These are phyloP conservation scores for Chelonus insularis DNA, from an alignment of 1,140 invertebrate species.

Conservation along the genomic window DNA sequence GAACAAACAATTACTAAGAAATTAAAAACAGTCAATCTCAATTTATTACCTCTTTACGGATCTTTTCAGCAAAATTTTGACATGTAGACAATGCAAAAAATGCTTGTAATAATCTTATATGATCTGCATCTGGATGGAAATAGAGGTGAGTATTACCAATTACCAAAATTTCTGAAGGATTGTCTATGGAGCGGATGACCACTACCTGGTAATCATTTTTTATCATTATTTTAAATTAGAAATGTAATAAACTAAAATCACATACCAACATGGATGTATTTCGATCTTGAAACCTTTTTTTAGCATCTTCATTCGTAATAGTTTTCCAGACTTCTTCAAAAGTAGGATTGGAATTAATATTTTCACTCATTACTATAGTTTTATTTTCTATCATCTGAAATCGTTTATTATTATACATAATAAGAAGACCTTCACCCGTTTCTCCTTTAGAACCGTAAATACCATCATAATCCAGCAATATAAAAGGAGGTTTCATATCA, in stretches of 20 bases:
- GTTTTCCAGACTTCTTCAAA: slow-evolving; percentile 66
- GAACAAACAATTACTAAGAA: no score
- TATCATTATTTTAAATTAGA: no score
- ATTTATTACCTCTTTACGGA: slow-evolving; percentile 55
- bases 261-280: slow-evolving; percentile 64
- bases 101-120: slow-evolving; percentile 81
- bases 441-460: slow-evolving; percentile 73
- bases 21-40: no score
- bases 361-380: slow-evolving; percentile 62
- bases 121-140: slow-evolving; percentile 86
- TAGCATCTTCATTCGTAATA: slow-evolving; percentile 67
- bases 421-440: slow-evolving; percentile 77
- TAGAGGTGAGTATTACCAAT: slow-evolving; percentile 91
- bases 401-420: slow-evolving; percentile 71
- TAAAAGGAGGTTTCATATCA: slow-evolving; percentile 70
- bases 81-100: slow-evolving; percentile 67
- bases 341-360: slow-evolving; percentile 56
- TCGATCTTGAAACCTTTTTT: slow-evolving; percentile 65
- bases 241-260: not conserved
- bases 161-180: slow-evolving; percentile 66
- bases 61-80: slow-evolving; percentile 57
- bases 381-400: slow-evolving; percentile 60
- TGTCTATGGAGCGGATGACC: slow-evolving; percentile 66
- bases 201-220: slow-evolving; percentile 59
- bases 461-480: slow-evolving; percentile 62